phyloP scores from a whole-genome alignment of 2,113 vertebrate genomes.

The Microcebus ravelobensis region DNA sequence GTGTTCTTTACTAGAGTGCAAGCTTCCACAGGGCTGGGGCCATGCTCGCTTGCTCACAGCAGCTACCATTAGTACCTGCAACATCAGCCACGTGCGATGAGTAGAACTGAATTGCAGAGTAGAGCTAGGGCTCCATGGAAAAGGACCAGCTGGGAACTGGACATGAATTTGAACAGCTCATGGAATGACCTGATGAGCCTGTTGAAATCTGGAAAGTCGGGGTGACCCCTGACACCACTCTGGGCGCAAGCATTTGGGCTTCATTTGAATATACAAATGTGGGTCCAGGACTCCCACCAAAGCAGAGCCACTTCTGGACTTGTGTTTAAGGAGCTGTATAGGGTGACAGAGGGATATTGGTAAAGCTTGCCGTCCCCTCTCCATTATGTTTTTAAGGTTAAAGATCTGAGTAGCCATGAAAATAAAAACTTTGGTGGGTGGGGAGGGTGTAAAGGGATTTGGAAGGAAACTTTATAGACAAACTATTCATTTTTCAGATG shows the following conservation, averaged over 20 bases:
- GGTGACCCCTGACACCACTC: neutral
- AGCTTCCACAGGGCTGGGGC: neutral
- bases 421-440: neutral
- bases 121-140: accelerated
- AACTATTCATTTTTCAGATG: neutral
- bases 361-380: neutral
- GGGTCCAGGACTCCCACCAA: neutral
- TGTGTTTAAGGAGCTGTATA: neutral
- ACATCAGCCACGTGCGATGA: accelerated
- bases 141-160: neutral
- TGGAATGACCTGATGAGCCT: neutral
- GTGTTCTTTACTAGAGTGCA: neutral
- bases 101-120: neutral
- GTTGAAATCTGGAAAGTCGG: neutral
- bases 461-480: neutral
- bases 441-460: accelerated
- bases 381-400: neutral
- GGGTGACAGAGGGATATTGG: accelerated
- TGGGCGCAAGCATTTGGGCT: neutral
- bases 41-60: neutral
- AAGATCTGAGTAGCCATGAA: neutral
- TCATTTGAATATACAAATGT: neutral
- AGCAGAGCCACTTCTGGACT: neutral
- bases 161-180: neutral
- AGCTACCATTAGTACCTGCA: neutral